Base-by-base conservation (phyloP, 2,888 invertebrate species). In the Tipula unca region DNA sequence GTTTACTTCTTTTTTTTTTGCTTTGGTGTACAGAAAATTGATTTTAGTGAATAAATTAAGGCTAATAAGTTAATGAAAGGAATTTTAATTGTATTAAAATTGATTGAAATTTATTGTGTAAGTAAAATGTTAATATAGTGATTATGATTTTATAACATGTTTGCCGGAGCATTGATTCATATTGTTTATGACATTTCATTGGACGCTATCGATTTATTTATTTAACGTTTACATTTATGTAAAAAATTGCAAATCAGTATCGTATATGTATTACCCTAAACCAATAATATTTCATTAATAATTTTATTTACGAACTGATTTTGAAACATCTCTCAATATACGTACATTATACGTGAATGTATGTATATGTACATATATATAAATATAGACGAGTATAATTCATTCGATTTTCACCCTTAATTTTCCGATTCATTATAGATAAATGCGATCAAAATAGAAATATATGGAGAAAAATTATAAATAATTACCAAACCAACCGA, bases 61-160 rank as follows among this genome's bases (percentile, higher is more conserved):
- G 69, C 69, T 25, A 69, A 69, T 69, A 69, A 69, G 69, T 69
- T 69, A 69, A 69, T 69, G 69, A 69, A 69, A 69, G 69, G 69
- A 69, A 69, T 69, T 69, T 69, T 69, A 69, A 69, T 69, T 69
- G 69, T 69, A 69, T 69, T 69, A 69, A 69, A 69, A 69, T 69
- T 69, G 69, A 69, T 69, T 69, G 69, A 69, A 69, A 69, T 69
- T 69, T 69, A 48, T 69, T 69, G 25, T 69, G 69, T 48, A 69
- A 69, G 25, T 69, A 69, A 69, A 69, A 69, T 69, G 69, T 69
- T 54, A 69, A 10, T 69, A 69, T 13, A 69, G 69, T 69, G 69
- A 69, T 69, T 69, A n/a, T 17, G 8, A n/a, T n/a, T n/a, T n/a
- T n/a, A n/a, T 20, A n/a, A 54, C 4, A 54, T 25, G 25, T 69